phyloP scores from a whole-genome alignment of 2,888 invertebrate species.

The Mongoloraphidia duomilia region DNA sequence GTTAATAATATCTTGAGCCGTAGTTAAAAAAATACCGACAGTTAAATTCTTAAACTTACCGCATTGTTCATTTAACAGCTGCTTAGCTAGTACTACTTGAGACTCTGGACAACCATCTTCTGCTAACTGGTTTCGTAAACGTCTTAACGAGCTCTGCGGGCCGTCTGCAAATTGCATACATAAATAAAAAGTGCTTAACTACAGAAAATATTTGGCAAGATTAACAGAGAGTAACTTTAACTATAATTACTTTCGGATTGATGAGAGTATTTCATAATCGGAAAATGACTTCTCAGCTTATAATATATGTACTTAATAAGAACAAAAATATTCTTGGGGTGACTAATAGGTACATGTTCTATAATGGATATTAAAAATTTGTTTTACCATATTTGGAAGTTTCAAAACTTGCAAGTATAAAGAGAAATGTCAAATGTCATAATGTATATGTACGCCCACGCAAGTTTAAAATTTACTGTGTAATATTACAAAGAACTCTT shows the following conservation, averaged over 20 bases:
- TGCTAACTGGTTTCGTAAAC: conserved; percentile 57
- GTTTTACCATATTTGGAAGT: background rate
- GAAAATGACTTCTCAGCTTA: no score
- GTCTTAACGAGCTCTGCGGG: conserved; percentile 46
- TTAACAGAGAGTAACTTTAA: no score
- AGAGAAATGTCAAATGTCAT: background rate
- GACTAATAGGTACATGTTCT: no score
- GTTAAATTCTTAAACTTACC: conserved; percentile 34
- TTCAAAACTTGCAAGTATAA: background rate
- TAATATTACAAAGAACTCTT: background rate
- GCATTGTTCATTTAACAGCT: conserved; percentile 62
- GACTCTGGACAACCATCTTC: conserved; percentile 83
- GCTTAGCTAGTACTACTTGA: conserved; percentile 74
- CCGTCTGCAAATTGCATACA: conserved; percentile 36
- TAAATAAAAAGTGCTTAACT: background rate
- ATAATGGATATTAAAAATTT: background rate
- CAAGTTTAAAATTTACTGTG: no score
- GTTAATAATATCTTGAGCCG: background rate
- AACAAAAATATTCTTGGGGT: no score
- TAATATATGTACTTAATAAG: no score
- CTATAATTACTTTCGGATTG: no score
- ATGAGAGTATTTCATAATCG: no score
- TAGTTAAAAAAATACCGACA: conserved; percentile 4
- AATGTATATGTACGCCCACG: no score
- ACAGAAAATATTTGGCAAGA: no score